Percentiles rank a stretch among this genome's conserved stretches.
Conservation (phyloP, 35 echinoderm and acorn worm genomes). For the Lytechinus pictus region DNA sequence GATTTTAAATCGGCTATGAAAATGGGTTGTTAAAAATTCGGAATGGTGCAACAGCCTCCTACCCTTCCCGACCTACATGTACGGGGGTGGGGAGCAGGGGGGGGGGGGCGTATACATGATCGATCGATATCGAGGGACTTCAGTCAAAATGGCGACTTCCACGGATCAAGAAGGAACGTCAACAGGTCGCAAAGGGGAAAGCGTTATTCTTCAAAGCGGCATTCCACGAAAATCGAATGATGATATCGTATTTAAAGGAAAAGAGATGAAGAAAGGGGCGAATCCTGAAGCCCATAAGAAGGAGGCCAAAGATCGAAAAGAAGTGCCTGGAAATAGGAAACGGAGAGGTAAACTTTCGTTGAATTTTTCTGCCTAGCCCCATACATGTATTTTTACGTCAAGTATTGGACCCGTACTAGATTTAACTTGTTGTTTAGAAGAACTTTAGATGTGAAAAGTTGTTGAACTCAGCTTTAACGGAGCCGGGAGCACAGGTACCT, state of each 20-base stretch:
- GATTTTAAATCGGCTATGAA: too few relatives aligned
- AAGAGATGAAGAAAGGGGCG: slow-evolving; percentile 22
- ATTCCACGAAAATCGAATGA: slow-evolving; percentile 7
- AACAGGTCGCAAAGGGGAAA: slow-evolving; percentile 7
- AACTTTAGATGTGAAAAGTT: too few relatives aligned
- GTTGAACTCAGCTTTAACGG: too few relatives aligned
- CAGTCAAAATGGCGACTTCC: slow-evolving; percentile 39
- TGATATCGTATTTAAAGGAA: slow-evolving; percentile 29
- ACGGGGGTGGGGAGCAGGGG: too few relatives aligned
- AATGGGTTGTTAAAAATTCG: too few relatives aligned
- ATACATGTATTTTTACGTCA: neutral
- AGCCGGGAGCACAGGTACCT: too few relatives aligned
- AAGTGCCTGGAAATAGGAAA: slow-evolving; percentile 24
- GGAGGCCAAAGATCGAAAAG: neutral
- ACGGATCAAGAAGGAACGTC: neutral
- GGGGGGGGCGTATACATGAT: too few relatives aligned
- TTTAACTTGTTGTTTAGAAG: too few relatives aligned
- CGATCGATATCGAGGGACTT: too few relatives aligned
- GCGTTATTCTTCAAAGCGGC: neutral
- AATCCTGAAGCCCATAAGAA: neutral
- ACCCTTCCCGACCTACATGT: too few relatives aligned
- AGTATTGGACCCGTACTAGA: too few relatives aligned
- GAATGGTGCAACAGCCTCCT: too few relatives aligned
- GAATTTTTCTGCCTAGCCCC: neutral
- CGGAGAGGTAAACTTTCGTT: neutral